A percentile compares a stretch with the other conserved stretches of the same genome.
phyloP scores from a whole-genome alignment of 2,797 vertebrate species.

The Falco naumanni region DNA sequence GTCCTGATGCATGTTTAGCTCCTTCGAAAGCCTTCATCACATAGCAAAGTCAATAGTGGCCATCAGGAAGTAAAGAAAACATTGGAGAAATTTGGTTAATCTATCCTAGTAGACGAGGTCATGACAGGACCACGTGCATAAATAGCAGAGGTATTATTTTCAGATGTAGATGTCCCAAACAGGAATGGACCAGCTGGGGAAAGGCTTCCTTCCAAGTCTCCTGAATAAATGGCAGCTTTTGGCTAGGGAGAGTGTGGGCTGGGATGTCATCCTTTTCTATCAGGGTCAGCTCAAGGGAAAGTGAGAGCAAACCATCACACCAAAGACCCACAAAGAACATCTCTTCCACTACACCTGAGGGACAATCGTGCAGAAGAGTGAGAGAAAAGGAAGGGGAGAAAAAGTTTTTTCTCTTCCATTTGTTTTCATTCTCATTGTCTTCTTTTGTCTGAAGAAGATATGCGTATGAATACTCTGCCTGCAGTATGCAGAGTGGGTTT shows the following conservation, averaged over 20 bases:
- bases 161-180: conserved; percentile 64
- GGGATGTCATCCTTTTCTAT: background rate
- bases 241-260: background rate
- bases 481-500: background rate
- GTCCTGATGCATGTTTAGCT: background rate
- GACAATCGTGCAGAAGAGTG: background rate
- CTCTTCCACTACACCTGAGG: background rate
- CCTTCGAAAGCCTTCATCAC: conserved; percentile 44
- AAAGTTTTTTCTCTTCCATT: background rate
- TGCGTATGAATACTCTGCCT: background rate
- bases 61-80: conserved; percentile 74
- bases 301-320: background rate
- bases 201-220: background rate
- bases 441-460: background rate
- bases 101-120: conserved; percentile 71
- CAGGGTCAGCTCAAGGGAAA: background rate
- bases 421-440: background rate
- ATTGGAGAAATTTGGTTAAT: conserved; percentile 71
- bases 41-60: conserved; percentile 23
- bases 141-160: conserved; percentile 75
- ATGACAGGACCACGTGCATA: conserved; percentile 74
- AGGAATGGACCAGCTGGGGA: conserved; percentile 44
- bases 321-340: background rate
- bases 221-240: background rate
- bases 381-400: background rate